These are phyloP conservation scores for Drosophila kepulauana DNA, from an alignment of 1,140 invertebrate genomes.

Conservation along the genomic window DNA sequence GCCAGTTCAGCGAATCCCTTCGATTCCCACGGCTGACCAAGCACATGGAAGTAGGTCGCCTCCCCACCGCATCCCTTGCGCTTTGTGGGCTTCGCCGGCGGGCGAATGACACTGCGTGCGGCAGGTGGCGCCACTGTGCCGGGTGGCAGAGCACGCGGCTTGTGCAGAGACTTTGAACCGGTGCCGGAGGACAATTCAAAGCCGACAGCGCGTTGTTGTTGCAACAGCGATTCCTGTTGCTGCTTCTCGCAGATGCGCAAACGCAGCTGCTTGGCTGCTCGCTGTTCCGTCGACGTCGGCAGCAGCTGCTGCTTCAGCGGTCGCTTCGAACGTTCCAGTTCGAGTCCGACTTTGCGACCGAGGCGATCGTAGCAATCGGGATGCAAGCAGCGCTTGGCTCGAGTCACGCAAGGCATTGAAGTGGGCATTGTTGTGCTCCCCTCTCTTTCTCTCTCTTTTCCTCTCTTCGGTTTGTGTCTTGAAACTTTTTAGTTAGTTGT, in stretches of 20 bases:
- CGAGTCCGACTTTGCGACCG: conserved; percentile 36
- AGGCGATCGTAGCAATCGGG: conserved; percentile 60
- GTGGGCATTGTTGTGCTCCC: conserved; percentile 43
- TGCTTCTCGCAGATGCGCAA: conserved; percentile 39
- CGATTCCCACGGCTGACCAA: conserved; percentile 65
- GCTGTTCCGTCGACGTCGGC: not conserved
- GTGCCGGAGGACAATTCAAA: conserved; percentile 7
- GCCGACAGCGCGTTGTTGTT: conserved; percentile 8
- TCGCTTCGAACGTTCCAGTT: conserved; percentile 16
- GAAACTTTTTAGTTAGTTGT: not conserved
- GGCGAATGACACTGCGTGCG: not conserved
- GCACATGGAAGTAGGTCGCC: conserved; percentile 66
- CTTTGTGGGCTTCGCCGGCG: conserved; percentile 23
- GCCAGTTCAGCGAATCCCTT: conserved; percentile 52
- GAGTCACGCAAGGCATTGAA: conserved; percentile 53
- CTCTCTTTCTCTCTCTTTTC: not conserved
- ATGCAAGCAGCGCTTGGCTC: conserved; percentile 22
- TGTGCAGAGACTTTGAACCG: conserved; percentile 5
- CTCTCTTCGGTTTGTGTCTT: not conserved
- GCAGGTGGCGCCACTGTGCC: conserved; percentile 46
- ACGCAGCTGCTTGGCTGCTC: not conserved
- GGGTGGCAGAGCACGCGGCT: conserved; percentile 36
- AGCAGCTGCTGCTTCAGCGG: conserved; percentile 8
- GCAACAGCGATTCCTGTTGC: conserved; percentile 13
- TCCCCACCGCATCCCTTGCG: conserved; percentile 38